Evolutionary conservation across 1,140 invertebrate genomes (phyloP), one percentile per base, ranked within the genome.

Genomic region (Drosophila lini): DNA sequence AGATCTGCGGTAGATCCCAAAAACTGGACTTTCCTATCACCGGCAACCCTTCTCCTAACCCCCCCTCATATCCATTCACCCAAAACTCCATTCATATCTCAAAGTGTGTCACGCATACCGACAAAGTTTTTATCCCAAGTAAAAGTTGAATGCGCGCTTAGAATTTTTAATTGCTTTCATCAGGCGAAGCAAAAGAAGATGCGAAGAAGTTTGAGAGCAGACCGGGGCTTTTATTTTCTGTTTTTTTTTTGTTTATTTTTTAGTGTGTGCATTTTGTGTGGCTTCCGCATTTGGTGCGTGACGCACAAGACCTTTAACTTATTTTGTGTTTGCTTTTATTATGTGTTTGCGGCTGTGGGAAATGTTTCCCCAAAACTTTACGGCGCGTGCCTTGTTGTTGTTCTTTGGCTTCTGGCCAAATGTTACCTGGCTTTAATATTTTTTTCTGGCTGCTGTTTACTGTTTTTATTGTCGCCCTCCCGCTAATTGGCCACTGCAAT

Each of bases 141-240:
- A 86, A 79, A 82, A 86, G 76, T 60, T 79, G 60, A 56, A 70
- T 77, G 71, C 79, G 76, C 80, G 79, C 64, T 82, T 89, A 89
- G 84, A 89, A 89, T 89, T 81, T 89, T 89, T 88, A 88, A 88
- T 88, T 88, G 80, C 80, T 80, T 80, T 74, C 80, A 74, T 80
- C 68, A 47, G 61, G 40, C 58, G 32, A 65, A 25, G 71, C 55
- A 58, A 48, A 32, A 9, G 41, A 62, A 22, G 28, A 64, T 38
- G 44, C 34, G n/a, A 22, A 55, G 38, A 70, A 32, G 62, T 25
- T 48, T 15, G 10, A 16, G 31, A 55, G 34, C n/a, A 47, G 64
- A 41, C 25, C 25, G 32, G 7, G 52, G 71, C 47, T 76, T 76
- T 34, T 53, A 16, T 41, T 44, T 56, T 56, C 15, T 7, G 36